A percentile compares a stretch with the other conserved stretches of the same genome.
phyloP scores from a whole-genome alignment of 2,797 vertebrate genomes.

The Alfaro cultratus region DNA sequence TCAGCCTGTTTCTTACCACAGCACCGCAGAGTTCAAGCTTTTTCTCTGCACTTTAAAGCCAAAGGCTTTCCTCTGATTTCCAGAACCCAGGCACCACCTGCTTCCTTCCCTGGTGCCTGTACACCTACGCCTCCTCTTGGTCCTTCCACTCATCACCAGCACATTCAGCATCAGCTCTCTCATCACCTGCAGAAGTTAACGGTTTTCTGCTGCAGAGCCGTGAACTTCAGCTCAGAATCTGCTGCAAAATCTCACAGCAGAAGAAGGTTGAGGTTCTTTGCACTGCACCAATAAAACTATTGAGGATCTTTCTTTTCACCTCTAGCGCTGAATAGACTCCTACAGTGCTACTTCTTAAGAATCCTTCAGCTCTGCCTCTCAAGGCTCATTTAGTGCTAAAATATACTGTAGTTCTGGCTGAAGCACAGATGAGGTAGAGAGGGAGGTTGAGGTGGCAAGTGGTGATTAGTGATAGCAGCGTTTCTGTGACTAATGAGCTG shows the following conservation, averaged over 20 bases:
- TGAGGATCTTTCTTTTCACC: not conserved
- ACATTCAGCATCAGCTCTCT: not conserved
- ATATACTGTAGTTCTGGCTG: not conserved
- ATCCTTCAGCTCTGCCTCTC: too few species aligned
- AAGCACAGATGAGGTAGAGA: not conserved
- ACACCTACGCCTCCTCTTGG: not conserved
- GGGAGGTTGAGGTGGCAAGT: not conserved
- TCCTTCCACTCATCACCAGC: not conserved
- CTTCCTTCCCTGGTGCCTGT: not conserved
- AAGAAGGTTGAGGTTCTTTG: too few species aligned
- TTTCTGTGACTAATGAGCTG: not conserved
- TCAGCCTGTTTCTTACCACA: not conserved
- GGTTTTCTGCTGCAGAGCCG: not conserved
- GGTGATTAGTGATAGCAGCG: not conserved
- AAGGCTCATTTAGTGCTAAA: not conserved
- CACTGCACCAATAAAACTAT: not conserved
- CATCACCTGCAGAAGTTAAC: not conserved
- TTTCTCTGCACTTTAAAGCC: not conserved
- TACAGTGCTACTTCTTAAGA: not conserved
- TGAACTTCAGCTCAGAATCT: not conserved
- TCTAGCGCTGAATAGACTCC: too few species aligned
- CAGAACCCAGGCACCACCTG: not conserved
- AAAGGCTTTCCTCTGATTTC: not conserved
- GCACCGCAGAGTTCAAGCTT: not conserved
- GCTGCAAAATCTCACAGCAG: not conserved